Evolutionary conservation across 2,113 vertebrate genomes (phyloP), one percentile per base, ranked within the genome.

Genomic region (Ptilorrhoa leucosticta): DNA sequence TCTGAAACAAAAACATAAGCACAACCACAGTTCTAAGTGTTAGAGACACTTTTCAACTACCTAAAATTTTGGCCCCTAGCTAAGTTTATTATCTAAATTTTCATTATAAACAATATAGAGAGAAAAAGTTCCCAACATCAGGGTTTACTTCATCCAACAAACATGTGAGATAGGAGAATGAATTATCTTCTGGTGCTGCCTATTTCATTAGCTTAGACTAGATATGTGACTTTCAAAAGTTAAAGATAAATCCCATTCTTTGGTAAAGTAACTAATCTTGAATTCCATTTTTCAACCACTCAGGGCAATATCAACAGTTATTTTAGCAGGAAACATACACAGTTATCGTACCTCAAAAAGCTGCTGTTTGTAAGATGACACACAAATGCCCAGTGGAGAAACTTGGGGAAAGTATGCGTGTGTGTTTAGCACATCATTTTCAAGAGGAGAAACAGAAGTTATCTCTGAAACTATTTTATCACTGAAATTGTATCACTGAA

Each of bases 1-100:
- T 98, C 98, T 98, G 92, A 92, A 95, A 93, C 12, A 93, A 77
- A 72, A 47, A 40, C 39, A 58, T 13, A 80, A 96, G 54, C 28
- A 87, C 22, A 86, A 90, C 4, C 35, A 94, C 21, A 48, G n/a
- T 63, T 39, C 19, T 85, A 66, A 93, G 44, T 37, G 10, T 60
- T 13, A 65, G 8, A 48, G 8, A 66, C 9, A 57, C 50, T 42
- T 87, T 84, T 63, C 33, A 77, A 31, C 16, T 33, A 70, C 5
- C 27, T 45, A 7, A 8, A 90, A 83, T 10, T 75, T 9, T 35
- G 27, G 39, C 10, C 73, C 1, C 50, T 86, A 21, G 12, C 13
- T 72, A 57, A 53, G 16, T 58, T 61, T 80, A 57, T 57, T 42
- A 70, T 4, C 39, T 42, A 39, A 45, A 51, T 31, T 88, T 51